Percentiles rank a stretch among this genome's conserved stretches.
These are phyloP conservation scores for Drosophila prostipennis DNA, from an alignment of 2,888 invertebrate species.

Conservation along the genomic window DNA sequence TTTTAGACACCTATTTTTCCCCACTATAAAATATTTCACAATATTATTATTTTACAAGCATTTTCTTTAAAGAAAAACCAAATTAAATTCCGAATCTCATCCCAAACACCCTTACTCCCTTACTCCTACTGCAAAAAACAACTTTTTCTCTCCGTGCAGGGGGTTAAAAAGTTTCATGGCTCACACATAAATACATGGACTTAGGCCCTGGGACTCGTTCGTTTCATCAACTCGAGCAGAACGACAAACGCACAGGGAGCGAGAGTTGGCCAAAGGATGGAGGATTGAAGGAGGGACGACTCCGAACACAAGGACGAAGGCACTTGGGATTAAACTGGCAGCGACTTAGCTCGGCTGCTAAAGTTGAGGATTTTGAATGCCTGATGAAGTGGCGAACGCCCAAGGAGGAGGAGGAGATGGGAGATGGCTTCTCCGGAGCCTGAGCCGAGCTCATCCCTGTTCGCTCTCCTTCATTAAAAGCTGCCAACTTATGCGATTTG, in stretches of 20 bases:
- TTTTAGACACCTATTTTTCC: too few relatives aligned
- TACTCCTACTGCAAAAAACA: neutral
- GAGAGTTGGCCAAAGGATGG: constrained; percentile 4
- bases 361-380: constrained; percentile 63
- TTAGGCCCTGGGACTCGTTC: constrained; percentile 66
- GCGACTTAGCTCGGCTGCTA: constrained; percentile 69
- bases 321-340: constrained; percentile 74
- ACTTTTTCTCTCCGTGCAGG: constrained; percentile 14
- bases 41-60: too few relatives aligned
- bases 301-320: constrained; percentile 21
- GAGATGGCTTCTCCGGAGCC: neutral
- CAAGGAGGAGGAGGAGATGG: constrained; percentile 2
- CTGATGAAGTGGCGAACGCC: constrained; percentile 24
- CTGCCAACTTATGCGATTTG: constrained; percentile 73
- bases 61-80: too few relatives aligned
- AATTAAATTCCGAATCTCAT: neutral
- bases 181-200: constrained; percentile 73
- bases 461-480: constrained; percentile 62
- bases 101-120: neutral
- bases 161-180: constrained; percentile 41
- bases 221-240: constrained; percentile 53
- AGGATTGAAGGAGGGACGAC: neutral
- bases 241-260: constrained; percentile 37
- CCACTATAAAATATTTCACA: too few relatives aligned
- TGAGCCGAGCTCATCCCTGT: constrained; percentile 22